Conservation (phyloP, 1,140 invertebrate genomes). For the Teleogryllus occipitalis region DNA sequence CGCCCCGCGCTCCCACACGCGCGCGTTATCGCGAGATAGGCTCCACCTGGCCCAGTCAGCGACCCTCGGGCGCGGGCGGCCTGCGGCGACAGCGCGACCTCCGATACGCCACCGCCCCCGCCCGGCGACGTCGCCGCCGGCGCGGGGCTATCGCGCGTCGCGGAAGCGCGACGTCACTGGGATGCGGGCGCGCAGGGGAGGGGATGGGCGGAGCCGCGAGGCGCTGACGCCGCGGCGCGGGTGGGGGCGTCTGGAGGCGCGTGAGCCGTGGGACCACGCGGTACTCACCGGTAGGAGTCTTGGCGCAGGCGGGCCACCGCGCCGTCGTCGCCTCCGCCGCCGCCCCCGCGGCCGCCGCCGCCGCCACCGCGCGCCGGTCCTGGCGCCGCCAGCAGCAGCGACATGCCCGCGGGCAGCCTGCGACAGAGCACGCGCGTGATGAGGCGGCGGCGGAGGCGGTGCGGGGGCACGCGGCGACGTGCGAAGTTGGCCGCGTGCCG, state of each 20-base stretch:
- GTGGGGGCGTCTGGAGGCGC: not conserved
- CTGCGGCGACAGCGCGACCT: not conserved
- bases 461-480: no score
- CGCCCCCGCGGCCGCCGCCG: no score
- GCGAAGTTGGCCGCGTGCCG: no score
- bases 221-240: not conserved
- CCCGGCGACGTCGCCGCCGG: not conserved
- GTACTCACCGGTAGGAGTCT: not conserved
- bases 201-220: not conserved
- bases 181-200: not conserved
- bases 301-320: not conserved
- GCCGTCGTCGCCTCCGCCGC: not conserved
- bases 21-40: conserved; percentile 2
- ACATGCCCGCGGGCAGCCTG: not conserved
- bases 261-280: no score
- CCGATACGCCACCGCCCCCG: not conserved
- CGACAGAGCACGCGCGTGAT: not conserved
- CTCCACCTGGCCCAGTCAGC: not conserved
- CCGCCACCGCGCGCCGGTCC: no score
- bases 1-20: not conserved
- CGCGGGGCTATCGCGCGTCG: no score
- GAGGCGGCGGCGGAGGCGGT: no score
- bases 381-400: not conserved
- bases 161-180: not conserved
- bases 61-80: not conserved